Evolutionary conservation across 2,797 vertebrate genomes (phyloP).

Genomic region (Erpetoichthys calabaricus): DNA sequence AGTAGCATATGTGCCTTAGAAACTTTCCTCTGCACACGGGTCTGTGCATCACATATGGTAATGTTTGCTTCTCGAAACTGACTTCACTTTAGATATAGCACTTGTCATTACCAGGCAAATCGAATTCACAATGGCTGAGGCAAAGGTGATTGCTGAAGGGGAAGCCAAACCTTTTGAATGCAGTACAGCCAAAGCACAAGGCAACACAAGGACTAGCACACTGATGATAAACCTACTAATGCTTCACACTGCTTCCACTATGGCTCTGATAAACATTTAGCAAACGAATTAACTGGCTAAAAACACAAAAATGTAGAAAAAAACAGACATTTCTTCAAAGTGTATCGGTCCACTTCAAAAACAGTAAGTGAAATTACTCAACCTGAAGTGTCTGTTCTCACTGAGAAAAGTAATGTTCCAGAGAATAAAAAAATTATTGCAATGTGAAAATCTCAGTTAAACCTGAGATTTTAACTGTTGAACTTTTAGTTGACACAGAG

Average conservation of each 20-base stretch:
- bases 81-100: neutral
- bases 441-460: neutral
- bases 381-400: slow-evolving; percentile 5
- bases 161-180: neutral
- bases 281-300: slow-evolving; percentile 1
- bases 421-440: slow-evolving; percentile 3
- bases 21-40: no score
- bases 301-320: slow-evolving; percentile 3
- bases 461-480: slow-evolving; percentile 3
- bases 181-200: neutral
- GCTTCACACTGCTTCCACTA: neutral
- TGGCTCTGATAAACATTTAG: slow-evolving; percentile 6
- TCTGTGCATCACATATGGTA: slow-evolving; percentile 2
- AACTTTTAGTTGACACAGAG: slow-evolving; percentile 3
- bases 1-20: no score
- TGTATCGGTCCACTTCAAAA: neutral
- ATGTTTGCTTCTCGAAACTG: neutral
- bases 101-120: neutral
- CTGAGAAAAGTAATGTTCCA: neutral
- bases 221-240: neutral
- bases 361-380: slow-evolving; percentile 3
- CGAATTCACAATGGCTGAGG: no score
- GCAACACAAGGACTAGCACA: no score
- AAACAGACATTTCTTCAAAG: slow-evolving; percentile 5
- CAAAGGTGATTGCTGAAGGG: neutral